A percentile compares a stretch with the other conserved stretches of the same genome.
These are phyloP conservation scores for Haliclystus octoradiatus DNA, from an alignment of 30 jellyfish, hydroid and myxozoan genomes.

Conservation along the genomic window DNA sequence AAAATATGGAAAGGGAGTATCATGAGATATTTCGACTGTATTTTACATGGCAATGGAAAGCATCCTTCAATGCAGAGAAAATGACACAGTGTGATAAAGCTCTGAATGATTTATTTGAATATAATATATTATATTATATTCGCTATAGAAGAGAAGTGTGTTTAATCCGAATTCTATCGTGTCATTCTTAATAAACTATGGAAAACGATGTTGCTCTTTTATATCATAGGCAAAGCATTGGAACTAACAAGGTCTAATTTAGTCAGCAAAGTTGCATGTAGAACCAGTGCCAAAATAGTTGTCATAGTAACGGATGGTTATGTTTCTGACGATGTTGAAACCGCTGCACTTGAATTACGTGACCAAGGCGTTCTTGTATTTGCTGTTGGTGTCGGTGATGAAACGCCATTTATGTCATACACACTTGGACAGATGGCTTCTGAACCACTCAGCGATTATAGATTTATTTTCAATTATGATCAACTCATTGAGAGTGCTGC, in stretches of 20 bases:
- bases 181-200: too few species aligned
- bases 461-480: slow-evolving; percentile 72
- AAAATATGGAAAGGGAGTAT: too few species aligned
- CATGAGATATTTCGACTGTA: too few species aligned
- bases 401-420: slow-evolving; percentile 73
- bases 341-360: slow-evolving; percentile 68
- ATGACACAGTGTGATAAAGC: too few species aligned
- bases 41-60: too few species aligned
- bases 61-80: too few species aligned
- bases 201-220: too few species aligned
- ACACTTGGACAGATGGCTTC: slow-evolving; percentile 86
- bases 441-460: slow-evolving; percentile 63
- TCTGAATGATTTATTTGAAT: too few species aligned
- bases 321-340: slow-evolving; percentile 82
- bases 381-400: slow-evolving; percentile 87
- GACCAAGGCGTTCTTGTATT: slow-evolving; percentile 77
- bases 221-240: slow-evolving; percentile 94
- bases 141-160: too few species aligned
- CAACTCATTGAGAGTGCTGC: slow-evolving; percentile 67
- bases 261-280: slow-evolving; percentile 53
- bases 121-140: too few species aligned
- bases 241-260: slow-evolving; percentile 84
- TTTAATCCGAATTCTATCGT: too few species aligned
- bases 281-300: slow-evolving; percentile 48
- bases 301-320: slow-evolving; percentile 84